Percentiles rank a stretch among this genome's conserved stretches.
Evolutionary conservation across 2,888 invertebrate genomes (phyloP).

Genomic region (Lottia scabra): DNA sequence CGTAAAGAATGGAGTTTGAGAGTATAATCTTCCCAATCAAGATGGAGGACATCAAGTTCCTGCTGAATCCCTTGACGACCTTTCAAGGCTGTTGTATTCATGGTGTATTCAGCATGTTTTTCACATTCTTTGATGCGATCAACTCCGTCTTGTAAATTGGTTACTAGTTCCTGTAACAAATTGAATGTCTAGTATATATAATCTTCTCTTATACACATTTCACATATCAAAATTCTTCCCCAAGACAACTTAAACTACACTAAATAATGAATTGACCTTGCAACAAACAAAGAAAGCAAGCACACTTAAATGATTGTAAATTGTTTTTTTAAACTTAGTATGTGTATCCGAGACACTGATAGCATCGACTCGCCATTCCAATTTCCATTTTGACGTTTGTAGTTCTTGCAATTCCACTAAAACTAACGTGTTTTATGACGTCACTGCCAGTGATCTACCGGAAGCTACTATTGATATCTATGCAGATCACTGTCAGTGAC

Average conservation of each 20-base stretch:
- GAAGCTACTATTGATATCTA: too few species aligned
- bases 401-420: too few species aligned
- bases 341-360: too few species aligned
- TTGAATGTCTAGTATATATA: background rate
- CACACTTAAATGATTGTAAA: too few species aligned
- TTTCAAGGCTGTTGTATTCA: slow-evolving; percentile 75
- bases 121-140: slow-evolving; percentile 78
- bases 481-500: too few species aligned
- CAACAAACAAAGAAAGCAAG: too few species aligned
- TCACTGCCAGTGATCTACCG: too few species aligned
- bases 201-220: background rate
- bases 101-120: slow-evolving; percentile 72
- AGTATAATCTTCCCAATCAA: slow-evolving; percentile 62
- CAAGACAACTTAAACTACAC: background rate
- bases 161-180: slow-evolving; percentile 73
- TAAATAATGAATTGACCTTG: background rate
- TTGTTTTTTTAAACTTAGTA: too few species aligned
- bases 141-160: slow-evolving; percentile 70
- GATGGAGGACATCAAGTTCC: slow-evolving; percentile 56
- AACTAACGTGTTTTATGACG: too few species aligned
- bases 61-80: slow-evolving; percentile 61
- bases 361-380: too few species aligned
- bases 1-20: slow-evolving; percentile 75
- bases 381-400: too few species aligned
- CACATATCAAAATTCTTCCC: background rate